These are phyloP conservation scores for Luscinia luscinia DNA, from an alignment of 2,797 vertebrate genomes.

Conservation along the genomic window DNA sequence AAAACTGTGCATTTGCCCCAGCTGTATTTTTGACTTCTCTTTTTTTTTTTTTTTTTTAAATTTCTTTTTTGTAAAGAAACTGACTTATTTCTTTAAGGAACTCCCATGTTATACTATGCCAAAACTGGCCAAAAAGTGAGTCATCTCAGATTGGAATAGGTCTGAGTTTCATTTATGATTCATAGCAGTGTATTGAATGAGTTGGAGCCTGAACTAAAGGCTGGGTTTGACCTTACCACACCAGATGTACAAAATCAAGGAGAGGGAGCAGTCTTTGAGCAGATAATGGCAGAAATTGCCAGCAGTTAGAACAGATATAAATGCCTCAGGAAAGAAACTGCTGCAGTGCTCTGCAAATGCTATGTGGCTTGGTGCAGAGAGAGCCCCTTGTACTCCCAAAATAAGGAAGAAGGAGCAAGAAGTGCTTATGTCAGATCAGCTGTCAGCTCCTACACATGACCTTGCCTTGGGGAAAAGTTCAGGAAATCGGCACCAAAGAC, in stretches of 20 bases:
- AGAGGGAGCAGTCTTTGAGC: neutral
- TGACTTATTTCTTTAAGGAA: neutral
- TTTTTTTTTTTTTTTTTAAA: neutral
- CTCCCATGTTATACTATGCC: neutral
- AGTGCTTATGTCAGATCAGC: neutral
- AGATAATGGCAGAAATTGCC: neutral
- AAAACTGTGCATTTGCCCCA: neutral
- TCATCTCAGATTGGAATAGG: neutral
- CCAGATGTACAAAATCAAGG: neutral
- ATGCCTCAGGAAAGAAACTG: neutral
- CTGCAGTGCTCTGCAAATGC: neutral
- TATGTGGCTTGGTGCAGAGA: neutral
- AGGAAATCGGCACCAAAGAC: neutral
- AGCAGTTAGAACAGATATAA: neutral
- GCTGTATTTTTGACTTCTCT: neutral
- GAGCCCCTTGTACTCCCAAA: neutral
- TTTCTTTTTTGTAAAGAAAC: neutral
- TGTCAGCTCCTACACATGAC: neutral
- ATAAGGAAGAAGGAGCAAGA: neutral
- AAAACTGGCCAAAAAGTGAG: conserved; percentile 3
- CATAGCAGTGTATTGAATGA: neutral
- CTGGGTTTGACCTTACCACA: neutral
- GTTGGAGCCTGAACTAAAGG: neutral
- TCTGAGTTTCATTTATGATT: neutral
- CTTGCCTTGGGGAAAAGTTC: neutral